Evolutionary conservation across 2,888 invertebrate genomes (phyloP), one percentile per base, ranked within the genome.

Genomic region (Anoplius nigerrimus): DNA sequence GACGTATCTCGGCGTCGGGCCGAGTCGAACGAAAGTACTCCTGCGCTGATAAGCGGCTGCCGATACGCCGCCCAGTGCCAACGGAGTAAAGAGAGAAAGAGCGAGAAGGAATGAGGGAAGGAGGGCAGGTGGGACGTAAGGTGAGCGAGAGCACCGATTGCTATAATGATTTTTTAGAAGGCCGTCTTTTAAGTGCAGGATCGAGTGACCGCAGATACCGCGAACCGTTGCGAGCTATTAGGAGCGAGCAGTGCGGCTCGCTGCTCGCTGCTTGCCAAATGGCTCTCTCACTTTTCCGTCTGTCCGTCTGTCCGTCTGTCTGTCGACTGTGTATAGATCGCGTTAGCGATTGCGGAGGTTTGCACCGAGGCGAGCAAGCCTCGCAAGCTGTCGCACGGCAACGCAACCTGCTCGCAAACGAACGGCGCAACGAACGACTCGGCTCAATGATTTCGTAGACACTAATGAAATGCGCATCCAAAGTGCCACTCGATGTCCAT

Each of bases 391-490:
- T 56, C 48, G 42, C 1, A 8, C 11, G 11, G 8, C 34, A 6
- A 24, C 55, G 62, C 46, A 20, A 5, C 46, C 5, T 5, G 52
- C 22, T 53, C 65, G 60, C 64, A 67, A 74, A 73, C 68, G 73
- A 72, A 69, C 69, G 59, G 68, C 56, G 76, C 68, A 78, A 74
- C 58, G 69, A 72, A 67, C n/a, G n/a, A n/a, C 66, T 70, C 67
- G 59, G 76, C 34, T 34, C 78, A 73, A 75, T 75, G 74, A 64
- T 58, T 55, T 60, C 59, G 22, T 53, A 53, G 52, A 70, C 65
- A 74, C 62, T 78, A 78, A 72, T 76, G 71, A 72, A 66, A 70
- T 69, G 66, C 69, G 69, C 62, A 24, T 24, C 24, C 72, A 63
- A 69, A 62, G 66, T 54, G 21, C 55, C 57, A 46, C 52, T 21